These are phyloP conservation scores for Drosophila ficusphila DNA, from an alignment of 1,140 invertebrate genomes.

Conservation along the genomic window DNA sequence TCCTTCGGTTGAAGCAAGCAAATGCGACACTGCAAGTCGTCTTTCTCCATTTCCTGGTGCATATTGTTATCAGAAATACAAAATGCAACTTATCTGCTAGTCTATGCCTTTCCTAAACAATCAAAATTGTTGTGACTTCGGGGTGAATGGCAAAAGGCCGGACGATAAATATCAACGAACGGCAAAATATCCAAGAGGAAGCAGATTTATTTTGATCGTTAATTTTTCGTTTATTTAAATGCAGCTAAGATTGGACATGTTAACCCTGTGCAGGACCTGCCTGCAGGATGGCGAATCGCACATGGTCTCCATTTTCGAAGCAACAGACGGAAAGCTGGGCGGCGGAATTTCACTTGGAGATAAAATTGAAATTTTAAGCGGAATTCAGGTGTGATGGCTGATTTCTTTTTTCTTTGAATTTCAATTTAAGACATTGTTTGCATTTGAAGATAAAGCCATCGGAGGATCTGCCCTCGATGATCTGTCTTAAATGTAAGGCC, in stretches of 20 bases:
- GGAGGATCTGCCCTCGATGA: conserved; percentile 56
- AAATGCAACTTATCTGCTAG: neutral
- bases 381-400: conserved; percentile 45
- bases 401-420: too few species aligned
- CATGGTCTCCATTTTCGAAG: conserved; percentile 74
- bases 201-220: conserved; percentile 5
- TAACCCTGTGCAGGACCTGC: conserved; percentile 64
- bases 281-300: conserved; percentile 66
- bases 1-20: conserved; percentile 54
- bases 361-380: conserved; percentile 74
- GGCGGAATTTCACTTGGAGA: conserved; percentile 48
- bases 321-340: conserved; percentile 23
- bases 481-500: conserved; percentile 67
- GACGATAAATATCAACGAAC: neutral
- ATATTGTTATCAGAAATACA: conserved; percentile 1
- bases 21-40: conserved; percentile 50
- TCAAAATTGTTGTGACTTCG: neutral
- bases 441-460: conserved; percentile 48
- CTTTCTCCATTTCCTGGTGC: conserved; percentile 4
- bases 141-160: conserved; percentile 1
- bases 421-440: neutral
- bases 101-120: neutral
- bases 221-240: conserved; percentile 10
- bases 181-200: neutral
- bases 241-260: conserved; percentile 46